Evolutionary conservation across 2,113 vertebrate genomes (phyloP), one percentile per base, ranked within the genome.

Genomic region (Festucalex cinctus): DNA sequence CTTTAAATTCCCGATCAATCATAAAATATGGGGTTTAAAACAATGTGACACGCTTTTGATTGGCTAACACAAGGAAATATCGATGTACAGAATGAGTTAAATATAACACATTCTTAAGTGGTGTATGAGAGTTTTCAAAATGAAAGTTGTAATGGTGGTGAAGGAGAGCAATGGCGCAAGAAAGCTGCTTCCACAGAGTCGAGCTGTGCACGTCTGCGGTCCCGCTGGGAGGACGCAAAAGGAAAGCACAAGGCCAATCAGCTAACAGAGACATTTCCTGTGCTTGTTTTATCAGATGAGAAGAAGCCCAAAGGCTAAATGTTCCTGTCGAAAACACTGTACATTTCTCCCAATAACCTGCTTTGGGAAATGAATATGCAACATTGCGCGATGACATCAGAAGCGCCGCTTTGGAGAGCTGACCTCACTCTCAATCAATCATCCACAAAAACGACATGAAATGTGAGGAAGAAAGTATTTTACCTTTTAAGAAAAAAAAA

Each of bases 231-330:
- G 72, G 71, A 78, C 32, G 65, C 56, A 14, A 54, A 80, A 81
- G 82, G 71, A 85, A 85, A 88, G 74, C 80, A 82, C 75, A 75
- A 70, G 84, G 80, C 89, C 88, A 90, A 90, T 85, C 84, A 76
- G 81, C 81, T 79, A 75, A 79, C 81, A 76, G 81, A 89, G 81
- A 90, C 85, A 89, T 92, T 92, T 92, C 90, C 90, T 90, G 90
- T 85, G 76, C 82, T 84, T 77, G 84, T 87, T 91, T 90, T 88
- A 91, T 90, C 89, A 89, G 90, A 91, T 88, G 78, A 87, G 82
- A 79, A 83, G 82, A 85, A 86, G 84, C 85, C 81, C 68, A 72
- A 60, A 73, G 82, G 76, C 83, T 74, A 78, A 83, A 83, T 43
- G 67, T 80, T 74, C 74, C 70, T 65, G 74, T 87, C 78, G 68